Evolutionary conservation across 2,113 vertebrate species (phyloP), one percentile per base, ranked within the genome.

Genomic region (Gnathochromis pfefferi): DNA sequence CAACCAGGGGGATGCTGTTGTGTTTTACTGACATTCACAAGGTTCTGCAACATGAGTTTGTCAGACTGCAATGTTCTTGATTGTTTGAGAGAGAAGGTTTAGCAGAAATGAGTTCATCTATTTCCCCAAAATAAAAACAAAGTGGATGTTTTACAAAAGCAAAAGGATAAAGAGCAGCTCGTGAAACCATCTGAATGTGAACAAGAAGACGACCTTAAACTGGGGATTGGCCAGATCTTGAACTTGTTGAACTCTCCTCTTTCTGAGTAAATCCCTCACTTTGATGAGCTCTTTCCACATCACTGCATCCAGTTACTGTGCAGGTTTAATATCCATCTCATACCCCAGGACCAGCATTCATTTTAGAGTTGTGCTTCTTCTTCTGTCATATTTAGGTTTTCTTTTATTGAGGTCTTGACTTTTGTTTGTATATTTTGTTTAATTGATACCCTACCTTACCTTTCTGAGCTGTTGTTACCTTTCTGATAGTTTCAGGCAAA

Each of bases 21-120:
- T 21, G 19, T 40, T 68, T 38, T 40, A 70, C 35, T 38, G 60
- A 38, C 10, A 5, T 65, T 38, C 60, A 65, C 60, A 65, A 65
- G 33, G 33, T 65, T 65, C 60, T 65, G 3, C 60, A n/a, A 35
- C 17, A 35, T 35, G 17, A 35, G 28, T 63, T 65, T 7, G 60
- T 35, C 60, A n/a, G 60, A n/a, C 0, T 68, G 11, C 0, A 68
- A 40, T 14, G 19, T 68, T 38, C 0, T 14, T 38, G 35, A 21
- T 38, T 21, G 63, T 68, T 68, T 68, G 19, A 68, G 35, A 9
- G 35, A 68, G 63, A 23, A 23, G n/a, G 7, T 0, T 70, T 40
- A 42, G n/a, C 33, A 40, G 63, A 70, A 70, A 40, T 23, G 21
- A 73, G 65, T 0, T 73, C 2, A 5, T 7, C 3, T 16, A 11